Conservation (phyloP, 2,113 vertebrate species). For the Notiomystis cincta region DNA sequence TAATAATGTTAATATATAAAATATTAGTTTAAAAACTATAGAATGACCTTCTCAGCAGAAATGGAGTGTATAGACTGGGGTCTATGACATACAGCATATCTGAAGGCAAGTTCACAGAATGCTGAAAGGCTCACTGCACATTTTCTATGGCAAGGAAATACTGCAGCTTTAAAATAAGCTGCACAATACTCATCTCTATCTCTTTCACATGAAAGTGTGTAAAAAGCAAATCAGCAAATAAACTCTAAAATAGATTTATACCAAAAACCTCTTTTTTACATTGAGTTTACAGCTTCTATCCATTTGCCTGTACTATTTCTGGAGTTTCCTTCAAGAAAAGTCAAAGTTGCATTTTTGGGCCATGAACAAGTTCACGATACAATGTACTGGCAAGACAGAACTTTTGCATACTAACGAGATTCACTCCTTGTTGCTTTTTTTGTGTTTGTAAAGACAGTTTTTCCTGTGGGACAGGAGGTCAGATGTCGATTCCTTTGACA, state of each 20-base stretch:
- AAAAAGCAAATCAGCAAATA: conserved; percentile 82
- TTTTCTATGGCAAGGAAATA: conserved; percentile 85
- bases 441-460: background rate
- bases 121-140: conserved; percentile 83
- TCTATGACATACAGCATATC: conserved; percentile 42
- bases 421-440: conserved; percentile 52
- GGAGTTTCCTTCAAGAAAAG: conserved; percentile 59
- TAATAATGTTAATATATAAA: conserved; percentile 79
- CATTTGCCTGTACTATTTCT: conserved; percentile 59
- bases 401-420: conserved; percentile 47
- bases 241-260: conserved; percentile 83
- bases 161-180: conserved; percentile 95
- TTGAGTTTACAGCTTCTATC: conserved; percentile 71
- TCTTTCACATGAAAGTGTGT: conserved; percentile 83
- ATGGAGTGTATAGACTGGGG: conserved; percentile 55
- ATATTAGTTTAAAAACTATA: conserved; percentile 78
- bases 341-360: conserved; percentile 39
- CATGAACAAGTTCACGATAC: conserved; percentile 37
- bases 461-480: conserved; percentile 33
- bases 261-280: conserved; percentile 76
- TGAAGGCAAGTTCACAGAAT: conserved; percentile 72
- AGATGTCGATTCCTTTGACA: conserved; percentile 95
- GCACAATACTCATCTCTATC: conserved; percentile 77
- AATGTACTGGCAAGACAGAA: conserved; percentile 63
- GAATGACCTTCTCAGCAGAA: conserved; percentile 69